phyloP scores from a whole-genome alignment of 2,888 invertebrate genomes.

The Acanthacorydalis orientalis region DNA sequence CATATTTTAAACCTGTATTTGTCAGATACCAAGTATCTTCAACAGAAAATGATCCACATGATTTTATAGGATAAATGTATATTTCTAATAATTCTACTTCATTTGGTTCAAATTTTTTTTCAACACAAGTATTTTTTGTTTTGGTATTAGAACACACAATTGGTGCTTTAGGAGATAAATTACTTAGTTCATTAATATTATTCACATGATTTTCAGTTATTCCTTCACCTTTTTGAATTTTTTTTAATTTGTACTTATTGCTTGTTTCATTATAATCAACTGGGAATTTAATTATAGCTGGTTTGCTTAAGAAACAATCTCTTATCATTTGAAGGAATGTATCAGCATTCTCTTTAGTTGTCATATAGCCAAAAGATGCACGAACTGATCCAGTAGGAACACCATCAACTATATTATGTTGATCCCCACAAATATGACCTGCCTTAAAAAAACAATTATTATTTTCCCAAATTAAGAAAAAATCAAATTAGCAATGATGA shows the following conservation, averaged over 20 bases:
- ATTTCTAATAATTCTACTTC: conserved; percentile 19
- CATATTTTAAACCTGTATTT: conserved; percentile 64
- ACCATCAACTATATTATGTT: conserved; percentile 68
- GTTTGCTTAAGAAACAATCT: conserved; percentile 49
- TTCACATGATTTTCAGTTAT: conserved; percentile 1
- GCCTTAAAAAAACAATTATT: conserved; percentile 35
- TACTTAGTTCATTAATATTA: conserved; percentile 1
- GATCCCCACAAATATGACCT: conserved; percentile 86
- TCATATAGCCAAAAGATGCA: conserved; percentile 86
- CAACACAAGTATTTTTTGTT: background rate
- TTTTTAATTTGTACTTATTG: background rate
- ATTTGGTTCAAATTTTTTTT: background rate
- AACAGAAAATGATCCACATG: conserved; percentile 67
- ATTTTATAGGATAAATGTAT: conserved; percentile 78
- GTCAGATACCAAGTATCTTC: conserved; percentile 52
- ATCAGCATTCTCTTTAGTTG: conserved; percentile 53
- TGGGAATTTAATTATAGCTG: conserved; percentile 23
- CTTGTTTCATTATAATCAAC: background rate
- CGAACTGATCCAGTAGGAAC: conserved; percentile 83
- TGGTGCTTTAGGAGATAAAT: background rate
- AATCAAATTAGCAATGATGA: too few relatives aligned
- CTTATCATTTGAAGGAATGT: conserved; percentile 55
- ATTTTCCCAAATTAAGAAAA: too few relatives aligned
- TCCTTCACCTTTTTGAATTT: conserved; percentile 8
- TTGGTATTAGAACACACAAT: conserved; percentile 5